Conservation (phyloP, 2,113 vertebrate genomes). For the Ictidomys tridecemlineatus region DNA sequence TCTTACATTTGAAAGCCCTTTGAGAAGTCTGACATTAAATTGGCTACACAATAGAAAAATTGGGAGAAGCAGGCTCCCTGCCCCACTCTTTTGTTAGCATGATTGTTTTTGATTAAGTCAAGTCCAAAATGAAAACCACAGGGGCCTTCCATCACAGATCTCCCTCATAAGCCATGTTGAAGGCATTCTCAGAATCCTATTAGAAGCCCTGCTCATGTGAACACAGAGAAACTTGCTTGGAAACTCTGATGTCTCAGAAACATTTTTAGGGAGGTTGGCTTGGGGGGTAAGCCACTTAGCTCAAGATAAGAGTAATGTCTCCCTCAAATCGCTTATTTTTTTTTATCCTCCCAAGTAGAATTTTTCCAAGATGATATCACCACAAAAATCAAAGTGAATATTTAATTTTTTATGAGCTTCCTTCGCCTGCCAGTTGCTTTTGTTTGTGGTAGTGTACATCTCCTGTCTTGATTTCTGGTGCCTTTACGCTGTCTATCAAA, state of each 20-base stretch:
- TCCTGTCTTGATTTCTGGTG: conserved; percentile 59
- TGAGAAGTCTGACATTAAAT: conserved; percentile 67
- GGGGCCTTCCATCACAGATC: conserved; percentile 65
- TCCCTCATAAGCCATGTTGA: conserved; percentile 2
- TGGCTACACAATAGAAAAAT: conserved; percentile 73
- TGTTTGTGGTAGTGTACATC: conserved; percentile 59
- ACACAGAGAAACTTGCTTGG: conserved; percentile 28
- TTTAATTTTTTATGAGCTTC: conserved; percentile 74
- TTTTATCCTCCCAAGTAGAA: neutral
- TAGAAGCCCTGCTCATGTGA: neutral
- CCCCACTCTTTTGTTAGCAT: conserved; percentile 68
- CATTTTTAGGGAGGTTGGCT: neutral
- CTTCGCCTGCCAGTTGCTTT: conserved; percentile 69
- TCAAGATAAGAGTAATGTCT: neutral
- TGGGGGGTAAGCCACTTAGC: neutral
- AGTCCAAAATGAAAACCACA: conserved; percentile 77
- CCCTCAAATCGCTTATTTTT: neutral
- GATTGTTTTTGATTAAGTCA: conserved; percentile 81
- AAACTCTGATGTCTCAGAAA: conserved; percentile 31
- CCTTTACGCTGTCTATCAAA: conserved; percentile 41
- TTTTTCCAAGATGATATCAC: conserved; percentile 54
- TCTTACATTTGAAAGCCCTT: conserved; percentile 72
- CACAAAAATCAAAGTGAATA: conserved; percentile 57
- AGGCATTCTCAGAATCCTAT: conserved; percentile 35
- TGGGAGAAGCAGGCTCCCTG: conserved; percentile 61